Conservation (phyloP, 2,797 vertebrate genomes). For the Catostomus latipinnis region DNA sequence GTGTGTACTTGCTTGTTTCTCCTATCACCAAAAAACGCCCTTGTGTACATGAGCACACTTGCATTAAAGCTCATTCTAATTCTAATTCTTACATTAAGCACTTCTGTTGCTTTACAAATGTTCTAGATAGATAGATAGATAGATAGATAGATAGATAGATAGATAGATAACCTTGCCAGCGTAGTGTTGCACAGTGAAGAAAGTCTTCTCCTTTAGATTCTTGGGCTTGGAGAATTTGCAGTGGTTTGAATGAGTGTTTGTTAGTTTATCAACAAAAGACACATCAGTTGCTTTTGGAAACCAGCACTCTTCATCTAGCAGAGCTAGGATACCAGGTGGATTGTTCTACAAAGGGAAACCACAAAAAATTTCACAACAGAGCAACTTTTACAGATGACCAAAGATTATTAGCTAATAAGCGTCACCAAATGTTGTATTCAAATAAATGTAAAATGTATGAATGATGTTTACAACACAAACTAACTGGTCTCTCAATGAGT, state of each 20-base stretch:
- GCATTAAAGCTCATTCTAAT: no score
- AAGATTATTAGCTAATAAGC: not conserved
- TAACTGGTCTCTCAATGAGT: constrained; percentile 86
- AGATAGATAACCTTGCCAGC: constrained; percentile 86
- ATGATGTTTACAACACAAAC: constrained; percentile 41
- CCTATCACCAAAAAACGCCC: no score
- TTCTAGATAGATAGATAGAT: not conserved
- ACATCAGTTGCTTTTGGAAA: constrained; percentile 97
- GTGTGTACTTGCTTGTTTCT: no score
- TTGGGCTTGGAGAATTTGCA: constrained; percentile 94
- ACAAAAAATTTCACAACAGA: not conserved
- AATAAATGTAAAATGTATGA: not conserved
- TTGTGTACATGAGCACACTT: no score
- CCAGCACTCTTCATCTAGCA: constrained; percentile 98
- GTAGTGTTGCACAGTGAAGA: constrained; percentile 93
- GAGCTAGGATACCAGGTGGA: constrained; percentile 92
- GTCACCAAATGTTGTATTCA: not conserved
- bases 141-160: not conserved
- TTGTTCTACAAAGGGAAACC: constrained; percentile 85
- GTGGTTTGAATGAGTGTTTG: constrained; percentile 89
- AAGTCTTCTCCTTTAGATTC: constrained; percentile 94
- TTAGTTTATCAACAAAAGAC: constrained; percentile 95
- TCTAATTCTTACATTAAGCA: not conserved
- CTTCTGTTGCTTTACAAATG: not conserved
- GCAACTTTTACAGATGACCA: not conserved